phyloP scores from a whole-genome alignment of 2,888 invertebrate species.

The Leistus spinibarbis region DNA sequence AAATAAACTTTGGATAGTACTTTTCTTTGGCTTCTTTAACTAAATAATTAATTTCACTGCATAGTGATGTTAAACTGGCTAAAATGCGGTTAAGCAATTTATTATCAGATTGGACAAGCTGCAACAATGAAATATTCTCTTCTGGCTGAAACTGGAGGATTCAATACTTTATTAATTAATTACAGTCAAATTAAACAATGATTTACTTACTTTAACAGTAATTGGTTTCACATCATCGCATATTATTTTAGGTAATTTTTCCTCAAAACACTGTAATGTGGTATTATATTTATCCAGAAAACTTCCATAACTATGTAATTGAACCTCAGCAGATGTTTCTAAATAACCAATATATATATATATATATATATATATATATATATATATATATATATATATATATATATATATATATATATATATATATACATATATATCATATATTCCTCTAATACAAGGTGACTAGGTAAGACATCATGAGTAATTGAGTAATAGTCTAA shows the following conservation, averaged over 20 bases:
- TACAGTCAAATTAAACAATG: slow-evolving; percentile 44
- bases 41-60: slow-evolving; percentile 75
- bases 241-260: slow-evolving; percentile 48
- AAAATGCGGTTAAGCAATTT: slow-evolving; percentile 79
- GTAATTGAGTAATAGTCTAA: too few species aligned
- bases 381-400: neutral
- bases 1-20: slow-evolving; percentile 67
- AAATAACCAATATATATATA: slow-evolving; percentile 34
- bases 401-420: too few species aligned
- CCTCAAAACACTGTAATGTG: slow-evolving; percentile 50
- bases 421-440: too few species aligned
- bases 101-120: slow-evolving; percentile 82
- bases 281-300: slow-evolving; percentile 60
- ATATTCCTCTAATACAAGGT: too few species aligned
- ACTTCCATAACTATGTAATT: slow-evolving; percentile 60
- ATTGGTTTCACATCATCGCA: slow-evolving; percentile 46
- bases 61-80: slow-evolving; percentile 77
- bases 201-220: slow-evolving; percentile 45
- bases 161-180: slow-evolving; percentile 47
- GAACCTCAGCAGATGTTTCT: slow-evolving; percentile 62
- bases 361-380: neutral
- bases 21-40: slow-evolving; percentile 69
- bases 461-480: too few species aligned
- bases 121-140: slow-evolving; percentile 70
- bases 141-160: slow-evolving; percentile 56